Conservation (phyloP, 2,113 vertebrate genomes). For the Diglossa brunneiventris region DNA sequence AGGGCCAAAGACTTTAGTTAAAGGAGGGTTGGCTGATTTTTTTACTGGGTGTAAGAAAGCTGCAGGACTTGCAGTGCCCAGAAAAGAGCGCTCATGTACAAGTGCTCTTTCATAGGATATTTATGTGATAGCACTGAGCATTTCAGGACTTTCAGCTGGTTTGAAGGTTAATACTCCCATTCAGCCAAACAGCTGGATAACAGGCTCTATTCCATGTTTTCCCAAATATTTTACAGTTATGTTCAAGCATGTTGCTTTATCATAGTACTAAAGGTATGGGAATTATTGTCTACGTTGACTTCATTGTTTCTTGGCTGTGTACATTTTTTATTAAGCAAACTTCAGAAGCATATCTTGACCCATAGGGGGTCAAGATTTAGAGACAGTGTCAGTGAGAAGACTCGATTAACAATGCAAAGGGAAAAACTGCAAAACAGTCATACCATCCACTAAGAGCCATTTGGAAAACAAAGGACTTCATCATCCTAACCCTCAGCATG, state of each 20-base stretch:
- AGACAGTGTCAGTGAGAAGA: neutral
- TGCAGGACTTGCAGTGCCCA: neutral
- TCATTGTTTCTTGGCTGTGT: neutral
- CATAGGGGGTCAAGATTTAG: neutral
- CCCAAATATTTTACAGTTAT: neutral
- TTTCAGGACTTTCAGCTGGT: neutral
- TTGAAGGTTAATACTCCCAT: neutral
- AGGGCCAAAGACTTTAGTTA: constrained; percentile 22
- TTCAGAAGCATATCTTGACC: neutral
- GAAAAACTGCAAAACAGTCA: neutral
- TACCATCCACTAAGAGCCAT: neutral
- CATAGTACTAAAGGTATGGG: neutral
- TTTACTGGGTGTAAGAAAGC: neutral
- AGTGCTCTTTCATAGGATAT: constrained; percentile 18
- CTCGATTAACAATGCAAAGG: neutral
- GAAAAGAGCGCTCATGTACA: neutral
- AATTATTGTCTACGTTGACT: neutral
- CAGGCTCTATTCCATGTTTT: neutral
- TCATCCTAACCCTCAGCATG: neutral
- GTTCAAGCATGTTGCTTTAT: neutral
- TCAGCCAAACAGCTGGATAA: neutral
- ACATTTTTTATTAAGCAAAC: neutral
- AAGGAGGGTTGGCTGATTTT: constrained; percentile 46
- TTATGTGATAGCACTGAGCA: neutral
- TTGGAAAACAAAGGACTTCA: constrained; percentile 7